Percentiles rank a stretch among this genome's conserved stretches.
phyloP scores from a whole-genome alignment of 2,888 invertebrate genomes.

The Lasioglossum morio region DNA sequence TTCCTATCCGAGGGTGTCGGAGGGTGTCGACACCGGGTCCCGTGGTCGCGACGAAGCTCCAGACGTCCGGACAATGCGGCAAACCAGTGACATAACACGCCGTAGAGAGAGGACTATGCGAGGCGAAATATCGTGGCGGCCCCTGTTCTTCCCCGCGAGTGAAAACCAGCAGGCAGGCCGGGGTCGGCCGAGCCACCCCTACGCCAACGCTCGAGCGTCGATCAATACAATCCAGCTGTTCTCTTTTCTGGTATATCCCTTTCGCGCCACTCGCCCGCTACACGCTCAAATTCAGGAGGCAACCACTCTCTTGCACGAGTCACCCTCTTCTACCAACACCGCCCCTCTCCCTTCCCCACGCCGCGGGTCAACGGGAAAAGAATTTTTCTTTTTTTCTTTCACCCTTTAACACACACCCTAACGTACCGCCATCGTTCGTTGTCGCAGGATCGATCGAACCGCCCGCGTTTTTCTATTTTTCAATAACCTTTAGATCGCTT shows the following conservation, averaged over 20 bases:
- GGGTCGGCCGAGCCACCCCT: conserved; percentile 73
- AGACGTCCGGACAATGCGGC: conserved; percentile 62
- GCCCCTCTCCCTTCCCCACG: neutral
- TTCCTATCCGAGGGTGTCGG: neutral
- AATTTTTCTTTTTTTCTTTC: conserved; percentile 20
- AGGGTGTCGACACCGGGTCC: neutral
- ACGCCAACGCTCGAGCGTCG: conserved; percentile 73
- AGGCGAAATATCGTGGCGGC: conserved; percentile 56
- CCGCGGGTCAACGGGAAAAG: conserved; percentile 37
- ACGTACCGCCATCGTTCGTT: neutral
- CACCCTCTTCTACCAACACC: neutral
- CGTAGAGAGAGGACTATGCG: conserved; percentile 40
- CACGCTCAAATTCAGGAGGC: conserved; percentile 54
- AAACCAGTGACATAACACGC: conserved; percentile 80
- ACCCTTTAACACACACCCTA: neutral
- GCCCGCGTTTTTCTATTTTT: conserved; percentile 2
- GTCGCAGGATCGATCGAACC: neutral
- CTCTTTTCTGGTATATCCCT: conserved; percentile 80
- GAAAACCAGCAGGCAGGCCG: conserved; percentile 69
- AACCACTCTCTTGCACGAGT: conserved; percentile 27
- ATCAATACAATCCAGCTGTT: conserved; percentile 84
- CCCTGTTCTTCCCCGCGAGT: conserved; percentile 67
- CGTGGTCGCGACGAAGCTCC: conserved; percentile 33
- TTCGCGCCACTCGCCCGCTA: conserved; percentile 64
- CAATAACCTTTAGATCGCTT: neutral